Conservation (phyloP, 1,140 invertebrate genomes). For the Danaus melanippus region DNA sequence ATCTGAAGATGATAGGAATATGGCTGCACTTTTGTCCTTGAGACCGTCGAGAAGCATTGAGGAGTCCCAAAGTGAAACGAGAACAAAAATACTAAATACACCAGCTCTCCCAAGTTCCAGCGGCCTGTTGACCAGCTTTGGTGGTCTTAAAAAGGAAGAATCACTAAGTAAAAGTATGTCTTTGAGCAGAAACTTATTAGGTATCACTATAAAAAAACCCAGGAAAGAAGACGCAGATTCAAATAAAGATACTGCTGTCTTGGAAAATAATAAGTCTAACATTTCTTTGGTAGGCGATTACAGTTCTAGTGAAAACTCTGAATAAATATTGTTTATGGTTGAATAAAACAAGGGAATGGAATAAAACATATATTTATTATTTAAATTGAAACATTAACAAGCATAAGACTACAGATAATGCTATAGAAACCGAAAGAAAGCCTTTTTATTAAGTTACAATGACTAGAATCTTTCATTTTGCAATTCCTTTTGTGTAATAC, state of each 20-base stretch:
- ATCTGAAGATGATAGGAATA: constrained; percentile 82
- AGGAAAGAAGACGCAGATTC: constrained; percentile 19
- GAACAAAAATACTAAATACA: constrained; percentile 71
- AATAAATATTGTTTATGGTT: constrained; percentile 18
- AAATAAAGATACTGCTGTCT: constrained; percentile 6
- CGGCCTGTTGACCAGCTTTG: constrained; percentile 70
- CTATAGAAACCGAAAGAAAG: too few species aligned
- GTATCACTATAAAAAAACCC: constrained; percentile 51
- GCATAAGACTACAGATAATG: too few species aligned
- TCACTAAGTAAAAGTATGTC: constrained; percentile 51
- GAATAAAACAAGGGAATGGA: too few species aligned
- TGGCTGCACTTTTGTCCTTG: constrained; percentile 83
- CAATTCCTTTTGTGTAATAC: too few species aligned
- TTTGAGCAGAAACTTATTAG: constrained; percentile 54
- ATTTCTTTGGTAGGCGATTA: constrained; percentile 57
- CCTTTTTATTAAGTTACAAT: too few species aligned
- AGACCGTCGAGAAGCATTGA: constrained; percentile 72
- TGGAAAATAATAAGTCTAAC: constrained; percentile 5
- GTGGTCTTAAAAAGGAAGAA: constrained; percentile 72
- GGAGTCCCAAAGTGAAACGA: constrained; percentile 67
- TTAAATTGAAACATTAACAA: too few species aligned
- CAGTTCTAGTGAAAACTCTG: constrained; percentile 56
- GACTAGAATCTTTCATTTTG: too few species aligned
- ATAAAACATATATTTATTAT: too few species aligned
- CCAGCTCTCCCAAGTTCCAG: constrained; percentile 74